Evolutionary conservation across 2,888 invertebrate genomes (phyloP).

Genomic region (Andricus curvator): DNA sequence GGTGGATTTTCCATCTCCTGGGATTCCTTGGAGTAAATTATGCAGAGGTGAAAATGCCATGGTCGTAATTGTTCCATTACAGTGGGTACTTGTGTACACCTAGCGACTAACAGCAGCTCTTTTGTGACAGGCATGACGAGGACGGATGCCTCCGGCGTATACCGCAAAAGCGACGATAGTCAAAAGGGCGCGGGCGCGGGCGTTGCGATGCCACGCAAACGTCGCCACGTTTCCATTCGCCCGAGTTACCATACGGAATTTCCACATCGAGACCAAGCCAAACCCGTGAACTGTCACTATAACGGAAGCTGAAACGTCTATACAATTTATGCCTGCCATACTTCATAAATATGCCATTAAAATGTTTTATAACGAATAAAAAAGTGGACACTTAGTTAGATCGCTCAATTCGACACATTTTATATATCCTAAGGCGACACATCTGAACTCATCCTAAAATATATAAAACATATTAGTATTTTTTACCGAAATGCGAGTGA

Average conservation of each 20-base stretch:
- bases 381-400: not conserved
- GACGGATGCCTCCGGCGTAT: constrained; percentile 32
- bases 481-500: too few relatives aligned
- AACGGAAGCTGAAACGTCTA: not conserved
- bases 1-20: constrained; percentile 2
- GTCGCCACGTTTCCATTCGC: not conserved
- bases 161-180: constrained; percentile 32
- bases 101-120: constrained; percentile 25
- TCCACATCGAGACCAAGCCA: not conserved
- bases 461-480: too few relatives aligned
- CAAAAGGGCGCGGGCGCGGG: not conserved
- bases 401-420: not conserved
- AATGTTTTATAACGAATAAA: not conserved
- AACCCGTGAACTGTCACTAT: not conserved
- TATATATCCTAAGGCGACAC: not conserved
- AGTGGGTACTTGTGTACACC: constrained; percentile 15
- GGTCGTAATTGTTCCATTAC: constrained; percentile 38
- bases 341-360: not conserved
- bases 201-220: constrained; percentile 17
- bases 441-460: too few relatives aligned
- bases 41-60: constrained; percentile 21
- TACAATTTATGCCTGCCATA: not conserved
- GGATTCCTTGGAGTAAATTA: constrained; percentile 17
- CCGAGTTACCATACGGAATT: not conserved
- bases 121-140: constrained; percentile 22